These are phyloP conservation scores for Phortica okadai DNA, from an alignment of 2,888 invertebrate genomes.

Conservation along the genomic window DNA sequence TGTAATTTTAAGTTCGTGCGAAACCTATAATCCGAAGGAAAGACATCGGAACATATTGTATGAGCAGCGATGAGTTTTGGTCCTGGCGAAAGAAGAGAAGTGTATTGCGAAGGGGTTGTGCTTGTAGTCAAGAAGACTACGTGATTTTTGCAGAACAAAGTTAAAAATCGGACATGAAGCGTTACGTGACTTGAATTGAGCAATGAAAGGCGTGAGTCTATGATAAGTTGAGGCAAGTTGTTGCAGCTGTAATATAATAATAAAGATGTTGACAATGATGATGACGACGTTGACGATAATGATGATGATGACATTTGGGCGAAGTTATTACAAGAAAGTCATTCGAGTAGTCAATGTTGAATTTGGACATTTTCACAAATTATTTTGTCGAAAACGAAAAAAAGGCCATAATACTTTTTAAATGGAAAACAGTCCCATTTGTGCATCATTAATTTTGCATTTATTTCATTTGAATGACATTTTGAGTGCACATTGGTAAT, in stretches of 20 bases:
- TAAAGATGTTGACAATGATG: not conserved
- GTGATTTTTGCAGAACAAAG: conserved; percentile 69
- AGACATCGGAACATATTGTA: not conserved
- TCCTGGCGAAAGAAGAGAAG: not conserved
- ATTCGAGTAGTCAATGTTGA: not conserved
- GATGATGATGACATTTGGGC: not conserved
- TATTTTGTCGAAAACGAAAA: not conserved
- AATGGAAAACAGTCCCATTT: not conserved
- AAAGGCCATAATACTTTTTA: not conserved
- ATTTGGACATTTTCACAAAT: conserved; percentile 9
- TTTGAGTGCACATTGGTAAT: conserved; percentile 9
- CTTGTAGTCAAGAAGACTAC: conserved; percentile 48
- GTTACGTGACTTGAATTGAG: conserved; percentile 67
- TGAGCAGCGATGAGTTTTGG: not conserved
- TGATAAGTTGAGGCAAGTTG: conserved; percentile 33
- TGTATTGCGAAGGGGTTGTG: conserved; percentile 2
- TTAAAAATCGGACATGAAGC: conserved; percentile 71
- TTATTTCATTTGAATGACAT: conserved; percentile 21
- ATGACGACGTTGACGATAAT: conserved; percentile 1
- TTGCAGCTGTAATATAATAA: conserved; percentile 9
- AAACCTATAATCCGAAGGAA: conserved; percentile 25
- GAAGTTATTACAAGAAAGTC: not conserved
- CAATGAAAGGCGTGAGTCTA: conserved; percentile 1
- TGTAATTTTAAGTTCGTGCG: conserved; percentile 38
- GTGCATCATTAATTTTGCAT: conserved; percentile 40